Evolutionary conservation across 2,113 vertebrate genomes (phyloP).

Genomic region (Vidua chalybeata): DNA sequence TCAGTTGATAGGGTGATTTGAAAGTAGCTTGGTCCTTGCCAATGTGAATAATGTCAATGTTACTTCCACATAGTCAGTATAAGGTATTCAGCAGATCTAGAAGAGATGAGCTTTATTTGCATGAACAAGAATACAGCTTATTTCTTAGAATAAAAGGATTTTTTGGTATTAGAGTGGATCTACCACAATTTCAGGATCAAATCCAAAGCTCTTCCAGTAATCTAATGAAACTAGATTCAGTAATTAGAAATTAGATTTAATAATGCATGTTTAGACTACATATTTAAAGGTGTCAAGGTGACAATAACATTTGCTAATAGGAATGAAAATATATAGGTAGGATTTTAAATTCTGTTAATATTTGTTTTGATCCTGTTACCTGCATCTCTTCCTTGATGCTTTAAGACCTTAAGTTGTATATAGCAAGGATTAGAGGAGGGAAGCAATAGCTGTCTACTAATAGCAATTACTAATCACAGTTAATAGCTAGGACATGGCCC

Average conservation of each 20-base stretch:
- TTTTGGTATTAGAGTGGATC: background rate
- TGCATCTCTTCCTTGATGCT: background rate
- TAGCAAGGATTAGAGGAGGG: background rate
- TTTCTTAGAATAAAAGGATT: background rate
- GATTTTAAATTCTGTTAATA: background rate
- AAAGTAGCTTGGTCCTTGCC: background rate
- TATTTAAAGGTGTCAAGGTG: background rate
- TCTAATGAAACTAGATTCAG: background rate
- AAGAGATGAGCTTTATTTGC: background rate
- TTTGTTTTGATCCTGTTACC: background rate
- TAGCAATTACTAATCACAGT: background rate
- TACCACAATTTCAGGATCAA: background rate
- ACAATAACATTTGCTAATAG: background rate
- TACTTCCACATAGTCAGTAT: background rate
- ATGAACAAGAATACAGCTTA: background rate
- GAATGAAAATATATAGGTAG: background rate
- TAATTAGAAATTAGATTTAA: background rate
- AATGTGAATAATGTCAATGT: background rate
- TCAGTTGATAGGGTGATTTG: background rate
- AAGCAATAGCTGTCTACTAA: background rate
- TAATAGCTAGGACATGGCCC: background rate
- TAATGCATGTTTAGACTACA: background rate
- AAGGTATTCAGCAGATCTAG: background rate
- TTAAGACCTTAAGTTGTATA: background rate
- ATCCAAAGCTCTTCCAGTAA: background rate